Percentiles rank a stretch among this genome's conserved stretches.
These are phyloP conservation scores for Scleropages formosus DNA, from an alignment of 2,797 vertebrate genomes.

Conservation along the genomic window DNA sequence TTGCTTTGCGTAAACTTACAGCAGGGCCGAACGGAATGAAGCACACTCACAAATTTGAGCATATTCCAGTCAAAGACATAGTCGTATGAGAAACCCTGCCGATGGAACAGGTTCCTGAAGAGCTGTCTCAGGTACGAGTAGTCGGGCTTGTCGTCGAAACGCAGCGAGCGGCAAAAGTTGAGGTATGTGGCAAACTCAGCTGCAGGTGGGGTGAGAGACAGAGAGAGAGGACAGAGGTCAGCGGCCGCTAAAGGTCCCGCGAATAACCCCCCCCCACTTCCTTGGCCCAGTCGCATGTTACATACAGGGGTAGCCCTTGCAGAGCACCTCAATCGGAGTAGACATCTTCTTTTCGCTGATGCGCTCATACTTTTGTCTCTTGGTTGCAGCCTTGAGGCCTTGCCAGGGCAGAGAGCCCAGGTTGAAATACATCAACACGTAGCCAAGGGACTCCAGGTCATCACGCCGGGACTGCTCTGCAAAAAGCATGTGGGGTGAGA, in stretches of 20 bases:
- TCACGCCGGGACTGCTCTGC: constrained; percentile 84
- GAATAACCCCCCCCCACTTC: neutral
- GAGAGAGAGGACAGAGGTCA: neutral
- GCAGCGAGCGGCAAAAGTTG: constrained; percentile 94
- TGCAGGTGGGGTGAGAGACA: constrained; percentile 43
- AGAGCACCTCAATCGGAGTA: constrained; percentile 85
- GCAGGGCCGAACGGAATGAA: too few relatives aligned
- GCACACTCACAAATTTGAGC: constrained; percentile 91
- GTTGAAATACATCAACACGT: constrained; percentile 89
- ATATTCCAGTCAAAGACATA: constrained; percentile 99
- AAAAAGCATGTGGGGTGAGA: constrained; percentile 20
- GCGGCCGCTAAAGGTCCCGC: neutral
- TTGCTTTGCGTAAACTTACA: too few relatives aligned
- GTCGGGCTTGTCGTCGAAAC: constrained; percentile 96
- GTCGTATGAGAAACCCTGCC: constrained; percentile 96
- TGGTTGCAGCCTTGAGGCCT: constrained; percentile 85
- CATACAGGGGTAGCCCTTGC: constrained; percentile 87
- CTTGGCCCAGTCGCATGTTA: neutral
- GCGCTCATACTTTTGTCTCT: constrained; percentile 84
- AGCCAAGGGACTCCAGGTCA: constrained; percentile 84
- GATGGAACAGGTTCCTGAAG: constrained; percentile 94
- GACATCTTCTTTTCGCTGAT: constrained; percentile 92
- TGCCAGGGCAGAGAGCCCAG: constrained; percentile 87
- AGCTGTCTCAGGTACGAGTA: constrained; percentile 94
- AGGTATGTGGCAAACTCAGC: constrained; percentile 96